Percentiles rank a stretch among this genome's conserved stretches.
Conservation (phyloP, 2,888 invertebrate genomes). For the Tetrapedia diversipes region DNA sequence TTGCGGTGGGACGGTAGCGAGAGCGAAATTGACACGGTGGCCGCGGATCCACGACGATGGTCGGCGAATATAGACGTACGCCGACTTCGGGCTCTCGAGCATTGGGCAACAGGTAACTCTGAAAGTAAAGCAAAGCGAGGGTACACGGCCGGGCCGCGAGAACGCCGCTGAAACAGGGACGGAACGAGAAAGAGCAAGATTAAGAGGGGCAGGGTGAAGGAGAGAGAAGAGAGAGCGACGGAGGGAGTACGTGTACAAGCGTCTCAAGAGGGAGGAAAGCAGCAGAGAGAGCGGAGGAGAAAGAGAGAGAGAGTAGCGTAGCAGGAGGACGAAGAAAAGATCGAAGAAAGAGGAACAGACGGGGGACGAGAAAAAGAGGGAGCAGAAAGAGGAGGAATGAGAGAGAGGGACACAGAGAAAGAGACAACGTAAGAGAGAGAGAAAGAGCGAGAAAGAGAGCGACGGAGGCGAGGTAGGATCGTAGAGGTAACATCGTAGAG, state of each 20-base stretch:
- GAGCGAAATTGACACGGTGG: slow-evolving; percentile 29
- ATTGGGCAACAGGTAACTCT: slow-evolving; percentile 57
- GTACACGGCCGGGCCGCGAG: slow-evolving; percentile 37
- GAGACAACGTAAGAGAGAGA: slow-evolving; percentile 37
- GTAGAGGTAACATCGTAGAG: slow-evolving; percentile 79
- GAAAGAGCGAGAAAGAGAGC: slow-evolving; percentile 46
- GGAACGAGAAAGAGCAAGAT: slow-evolving; percentile 25
- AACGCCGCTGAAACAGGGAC: slow-evolving; percentile 34
- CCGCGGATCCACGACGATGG: slow-evolving; percentile 33
- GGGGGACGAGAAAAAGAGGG: slow-evolving; percentile 19
- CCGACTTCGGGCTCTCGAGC: slow-evolving; percentile 12
- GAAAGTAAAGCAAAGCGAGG: slow-evolving; percentile 66
- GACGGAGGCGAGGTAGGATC: slow-evolving; percentile 74
- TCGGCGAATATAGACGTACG: slow-evolving; percentile 58
- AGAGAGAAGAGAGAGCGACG: slow-evolving; percentile 31
- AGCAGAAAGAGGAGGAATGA: slow-evolving; percentile 37
- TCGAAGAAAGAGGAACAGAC: not conserved
- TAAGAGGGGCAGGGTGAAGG: slow-evolving; percentile 4
- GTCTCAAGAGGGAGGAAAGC: slow-evolving; percentile 49
- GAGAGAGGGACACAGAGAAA: slow-evolving; percentile 44
- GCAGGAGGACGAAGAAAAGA: slow-evolving; percentile 16
- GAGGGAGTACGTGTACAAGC: slow-evolving; percentile 36
- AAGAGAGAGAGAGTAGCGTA: slow-evolving; percentile 33
- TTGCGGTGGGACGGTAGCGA: slow-evolving; percentile 27
- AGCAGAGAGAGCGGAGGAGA: slow-evolving; percentile 42